Evolutionary conservation across 2,888 invertebrate species (phyloP), one percentile per base, ranked within the genome.

Genomic region (Anorthoa munda): DNA sequence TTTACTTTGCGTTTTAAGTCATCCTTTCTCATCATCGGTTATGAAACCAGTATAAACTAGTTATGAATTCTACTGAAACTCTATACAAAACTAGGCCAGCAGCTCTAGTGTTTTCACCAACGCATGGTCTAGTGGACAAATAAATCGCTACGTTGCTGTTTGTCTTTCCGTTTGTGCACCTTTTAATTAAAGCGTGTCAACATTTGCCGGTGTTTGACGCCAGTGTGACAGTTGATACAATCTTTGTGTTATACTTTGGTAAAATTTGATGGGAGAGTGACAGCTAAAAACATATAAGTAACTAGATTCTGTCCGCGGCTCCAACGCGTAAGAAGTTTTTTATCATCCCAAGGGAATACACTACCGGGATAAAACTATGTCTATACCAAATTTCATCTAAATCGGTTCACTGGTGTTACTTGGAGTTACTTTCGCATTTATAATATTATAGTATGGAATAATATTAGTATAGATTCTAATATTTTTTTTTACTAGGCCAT

Each of bases 151-250:
- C 11, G 50, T 50, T 2, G 7, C 50, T 50, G 50, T 18, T 7
- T 50, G 50, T 31, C 31, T 5, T 5, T 31, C 31, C 7, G 39
- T 39, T 39, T 39, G 7, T 39, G 39, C 39, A 39, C 39, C 9
- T 39, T 39, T 39, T 7, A 9, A 39, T 39, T 9, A 39, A 39
- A 39, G 69, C 61, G 69, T 77, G 69, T 75, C 50, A 56, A 68
- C 18, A 77, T 68, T 77, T 12, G 11, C 13, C 23, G 45, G 1
- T 50, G n/a, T 56, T 75, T 56, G 23, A 2, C 45, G 7, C 18
- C n/a, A 61, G 18, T 45, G 77, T 75, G 77, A 56, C 77, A 77
- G 23, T 56, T n/a, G 67, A 75, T 75, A 77, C 13, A 67, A 75
- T 77, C 53, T 75, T 60, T 31, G 51, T 39, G n/a, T 67, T 51